Base-by-base conservation (phyloP, 2,113 vertebrate species). In the Copsychus sechellarum region DNA sequence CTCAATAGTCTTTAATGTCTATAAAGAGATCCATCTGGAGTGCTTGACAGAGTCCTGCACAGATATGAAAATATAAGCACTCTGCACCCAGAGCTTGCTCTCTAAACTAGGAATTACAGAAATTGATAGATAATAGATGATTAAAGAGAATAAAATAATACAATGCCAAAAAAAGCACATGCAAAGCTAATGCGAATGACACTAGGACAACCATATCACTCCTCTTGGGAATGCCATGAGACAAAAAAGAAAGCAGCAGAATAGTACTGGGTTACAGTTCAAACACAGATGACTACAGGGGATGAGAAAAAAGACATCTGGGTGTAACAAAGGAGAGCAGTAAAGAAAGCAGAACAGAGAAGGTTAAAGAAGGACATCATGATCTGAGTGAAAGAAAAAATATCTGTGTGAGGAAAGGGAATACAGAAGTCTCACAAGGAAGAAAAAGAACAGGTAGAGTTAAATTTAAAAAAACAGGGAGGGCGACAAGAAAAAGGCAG, bases 221-320 rank as follows among this genome's bases (percentile, higher is more conserved):
- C 40, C 34, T 42, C n/a, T 22, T 56, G 34, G 47, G 81, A 91
- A 72, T 15, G 28, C 9, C 3, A 34, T 3, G 6, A 78, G 56
- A 40, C 29, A 81, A 74, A 88, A 86, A 86, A 86, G 34, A 54
- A 80, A 14, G 6, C 42, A 58, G 74, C 23, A 54, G 48, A 90
- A 64, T 16, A 78, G 31, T 26, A 43, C 34, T 10, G 3, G 43
- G 56, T 81, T 86, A 74, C 33, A 87, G 73, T 57, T 91, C 81
- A 82, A 89, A 91, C 0, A 0, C 0, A 0, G n/a, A 57, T 72
- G 43, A 90, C 66, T 56, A 42, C 28, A 40, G 61, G 43, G 70
- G 22, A 74, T 48, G 74, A 84, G 65, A 95, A 74, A 79, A 29
- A 86, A 81, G 60, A 50, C 77, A 78, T 51, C 57, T 67, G 60